A percentile compares a stretch with the other conserved stretches of the same genome.
Conservation (phyloP, 2,888 invertebrate genomes). For the Troides helena region DNA sequence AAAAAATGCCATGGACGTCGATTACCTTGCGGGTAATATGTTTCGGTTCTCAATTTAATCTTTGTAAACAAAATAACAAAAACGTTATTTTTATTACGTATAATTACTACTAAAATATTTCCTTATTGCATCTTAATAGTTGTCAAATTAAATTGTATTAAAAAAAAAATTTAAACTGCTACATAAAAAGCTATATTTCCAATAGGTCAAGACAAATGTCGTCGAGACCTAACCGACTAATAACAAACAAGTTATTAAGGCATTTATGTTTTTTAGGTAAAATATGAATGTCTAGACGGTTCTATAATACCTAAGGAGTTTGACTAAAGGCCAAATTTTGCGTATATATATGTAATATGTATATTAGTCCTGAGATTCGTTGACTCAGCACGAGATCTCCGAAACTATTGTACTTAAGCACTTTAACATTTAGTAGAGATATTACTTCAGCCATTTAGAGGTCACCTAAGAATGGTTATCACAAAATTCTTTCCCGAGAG, state of each 20-base stretch:
- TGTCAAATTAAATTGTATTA: not conserved
- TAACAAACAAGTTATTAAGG: conserved; percentile 11
- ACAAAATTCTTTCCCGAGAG: no score
- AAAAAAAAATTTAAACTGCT: conserved; percentile 1
- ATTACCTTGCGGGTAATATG: no score
- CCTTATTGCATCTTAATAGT: not conserved
- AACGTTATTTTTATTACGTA: not conserved
- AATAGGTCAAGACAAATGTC: conserved; percentile 18
- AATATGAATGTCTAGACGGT: conserved; percentile 21
- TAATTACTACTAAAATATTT: not conserved
- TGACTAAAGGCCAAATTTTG: no score
- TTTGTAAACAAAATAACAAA: no score
- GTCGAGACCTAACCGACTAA: conserved; percentile 14
- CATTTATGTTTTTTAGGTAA: not conserved
- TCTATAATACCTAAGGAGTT: not conserved
- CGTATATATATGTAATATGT: not conserved
- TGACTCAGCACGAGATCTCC: no score
- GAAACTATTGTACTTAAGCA: no score
- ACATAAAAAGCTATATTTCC: not conserved
- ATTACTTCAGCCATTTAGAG: no score
- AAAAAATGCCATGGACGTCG: no score
- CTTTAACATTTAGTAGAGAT: no score
- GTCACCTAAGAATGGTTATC: no score
- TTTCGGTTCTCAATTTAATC: no score
- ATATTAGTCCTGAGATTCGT: not conserved